Base-by-base conservation (phyloP, 2,888 invertebrate species). In the Pegoplata infirma region DNA sequence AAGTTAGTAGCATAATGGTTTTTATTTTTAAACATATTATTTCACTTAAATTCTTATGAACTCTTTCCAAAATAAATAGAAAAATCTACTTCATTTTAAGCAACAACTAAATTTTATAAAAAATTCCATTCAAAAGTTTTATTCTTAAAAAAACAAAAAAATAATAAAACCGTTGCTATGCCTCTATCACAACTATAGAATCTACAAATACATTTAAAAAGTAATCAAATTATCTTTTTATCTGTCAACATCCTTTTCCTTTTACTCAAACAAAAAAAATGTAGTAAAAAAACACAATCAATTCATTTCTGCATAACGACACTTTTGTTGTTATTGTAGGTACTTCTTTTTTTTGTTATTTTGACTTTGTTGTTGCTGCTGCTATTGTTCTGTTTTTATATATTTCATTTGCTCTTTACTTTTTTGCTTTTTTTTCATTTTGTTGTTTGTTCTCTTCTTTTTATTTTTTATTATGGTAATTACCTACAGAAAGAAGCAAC, bases 191-290 rank as follows among this genome's bases (percentile, higher is more conserved):
- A 40, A 12, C 14, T n/a, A n/a, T n/a, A n/a, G 12, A n/a, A 40
- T 40, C 36, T n/a, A 40, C 1, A 40, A 40, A n/a, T 3, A 40
- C 12, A 40, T 40, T 40, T 40, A 1, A 44, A 25, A n/a, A 28
- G 47, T 56, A 51, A 75, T 69, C n/a, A 44, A 75, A 68, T 75
- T 63, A 49, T 63, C 21, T 49, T 36, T 44, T 5, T 12, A 14
- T 25, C n/a, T 44, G 47, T 55, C 25, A 63, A 63, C 75, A 56
- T 63, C 21, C 47, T 61, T 47, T 68, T 56, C 19, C 25, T 49
- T n/a, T 36, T 47, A 56, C 63, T 63, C 40, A 1, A 36, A 10
- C 1, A 36, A 36, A 12, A 36, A 40, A 40, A 40, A 36, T 12
- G 3, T 25, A 2, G 12, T 36, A 36, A 36, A 10, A 40, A 40